Conservation (phyloP, 2,888 invertebrate species). For the Aleiodes leptofemur region DNA sequence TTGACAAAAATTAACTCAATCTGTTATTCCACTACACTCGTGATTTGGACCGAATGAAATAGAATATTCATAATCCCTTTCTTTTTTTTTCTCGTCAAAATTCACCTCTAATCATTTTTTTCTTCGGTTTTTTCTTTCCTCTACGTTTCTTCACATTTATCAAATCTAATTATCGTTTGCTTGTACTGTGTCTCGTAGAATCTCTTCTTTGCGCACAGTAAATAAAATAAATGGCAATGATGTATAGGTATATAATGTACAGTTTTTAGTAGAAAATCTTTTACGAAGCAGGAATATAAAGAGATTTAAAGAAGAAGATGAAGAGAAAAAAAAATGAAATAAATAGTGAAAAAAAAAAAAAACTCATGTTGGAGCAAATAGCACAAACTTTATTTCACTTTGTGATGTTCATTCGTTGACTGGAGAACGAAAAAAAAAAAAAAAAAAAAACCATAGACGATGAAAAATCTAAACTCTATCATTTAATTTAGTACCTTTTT, state of each 20-base stretch:
- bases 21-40: too few relatives aligned
- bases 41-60: constrained; percentile 37
- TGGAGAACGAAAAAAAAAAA: background rate
- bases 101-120: background rate
- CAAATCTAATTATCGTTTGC: constrained; percentile 36
- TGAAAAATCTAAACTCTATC: background rate
- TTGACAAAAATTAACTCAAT: too few relatives aligned
- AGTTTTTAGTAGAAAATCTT: constrained; percentile 19
- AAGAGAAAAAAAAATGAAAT: background rate
- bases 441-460: too few relatives aligned
- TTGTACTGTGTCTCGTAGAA: constrained; percentile 27
- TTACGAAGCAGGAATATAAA: constrained; percentile 13
- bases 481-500: constrained; percentile 16
- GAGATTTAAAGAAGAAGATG: background rate
- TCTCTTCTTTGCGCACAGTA: constrained; percentile 3
- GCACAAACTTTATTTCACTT: constrained; percentile 41
- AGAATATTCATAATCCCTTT: constrained; percentile 1
- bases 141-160: constrained; percentile 3
- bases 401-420: constrained; percentile 23
- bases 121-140: background rate
- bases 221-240: constrained; percentile 21
- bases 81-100: constrained; percentile 5
- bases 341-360: constrained; percentile 2
- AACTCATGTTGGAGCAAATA: constrained; percentile 32
- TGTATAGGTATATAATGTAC: constrained; percentile 24